Conservation (phyloP, 2,888 invertebrate species). For the Coleophora deauratella region DNA sequence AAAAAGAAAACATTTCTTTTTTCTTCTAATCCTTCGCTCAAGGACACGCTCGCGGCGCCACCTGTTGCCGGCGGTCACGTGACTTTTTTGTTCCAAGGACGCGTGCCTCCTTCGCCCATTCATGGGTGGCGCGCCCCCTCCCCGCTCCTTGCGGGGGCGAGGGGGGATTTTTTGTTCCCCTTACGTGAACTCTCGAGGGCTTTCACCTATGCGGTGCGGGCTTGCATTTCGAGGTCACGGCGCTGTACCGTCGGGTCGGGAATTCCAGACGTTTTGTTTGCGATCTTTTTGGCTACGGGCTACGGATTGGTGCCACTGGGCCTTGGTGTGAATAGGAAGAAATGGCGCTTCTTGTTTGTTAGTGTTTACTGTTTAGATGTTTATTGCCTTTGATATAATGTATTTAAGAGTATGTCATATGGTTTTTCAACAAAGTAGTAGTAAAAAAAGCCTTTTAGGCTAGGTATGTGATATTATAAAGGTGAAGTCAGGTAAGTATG, state of each 20-base stretch:
- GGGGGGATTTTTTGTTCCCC: constrained; percentile 68
- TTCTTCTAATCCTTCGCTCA: constrained; percentile 56
- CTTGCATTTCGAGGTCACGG: background rate
- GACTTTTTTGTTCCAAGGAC: constrained; percentile 74
- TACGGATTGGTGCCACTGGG: no score
- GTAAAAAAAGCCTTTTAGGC: no score
- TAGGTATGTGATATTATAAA: no score
- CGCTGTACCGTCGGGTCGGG: background rate
- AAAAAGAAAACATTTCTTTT: constrained; percentile 13
- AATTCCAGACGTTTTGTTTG: no score
- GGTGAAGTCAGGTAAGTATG: no score
- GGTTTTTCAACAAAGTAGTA: no score
- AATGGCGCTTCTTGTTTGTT: no score
- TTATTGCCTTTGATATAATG: no score
- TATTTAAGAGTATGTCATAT: no score
- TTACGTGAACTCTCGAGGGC: constrained; percentile 70
- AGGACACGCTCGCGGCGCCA: constrained; percentile 68
- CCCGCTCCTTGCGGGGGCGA: constrained; percentile 56
- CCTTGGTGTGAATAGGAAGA: no score
- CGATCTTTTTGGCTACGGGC: no score
- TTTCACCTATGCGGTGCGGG: constrained; percentile 13
- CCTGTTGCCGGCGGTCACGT: constrained; percentile 68
- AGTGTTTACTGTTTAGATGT: no score
- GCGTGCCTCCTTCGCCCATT: constrained; percentile 72
- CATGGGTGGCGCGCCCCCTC: constrained; percentile 63